Evolutionary conservation across 2,113 vertebrate species (phyloP).

Genomic region (Ondatra zibethicus): DNA sequence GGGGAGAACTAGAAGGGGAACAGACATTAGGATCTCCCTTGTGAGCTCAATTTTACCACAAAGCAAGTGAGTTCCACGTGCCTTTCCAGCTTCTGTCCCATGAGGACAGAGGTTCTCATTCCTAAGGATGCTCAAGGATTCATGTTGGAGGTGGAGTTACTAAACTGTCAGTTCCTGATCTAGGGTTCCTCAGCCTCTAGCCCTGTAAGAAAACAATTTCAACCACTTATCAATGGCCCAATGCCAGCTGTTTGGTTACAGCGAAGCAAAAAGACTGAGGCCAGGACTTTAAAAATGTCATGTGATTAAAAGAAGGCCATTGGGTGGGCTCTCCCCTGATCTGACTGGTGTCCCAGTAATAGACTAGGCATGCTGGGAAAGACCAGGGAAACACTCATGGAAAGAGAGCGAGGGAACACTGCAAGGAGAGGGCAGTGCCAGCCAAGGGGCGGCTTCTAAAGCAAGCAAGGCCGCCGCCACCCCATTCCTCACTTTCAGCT

Average conservation of each 20-base stretch:
- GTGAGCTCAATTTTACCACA: neutral
- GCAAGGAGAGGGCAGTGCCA: neutral
- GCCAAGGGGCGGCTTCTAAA: neutral
- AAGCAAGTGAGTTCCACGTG: neutral
- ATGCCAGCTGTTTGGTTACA: neutral
- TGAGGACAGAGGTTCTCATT: too few species aligned
- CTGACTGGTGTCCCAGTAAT: neutral
- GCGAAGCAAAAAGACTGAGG: neutral
- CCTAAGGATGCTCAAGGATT: neutral
- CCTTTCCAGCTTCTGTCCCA: neutral
- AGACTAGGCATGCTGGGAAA: neutral
- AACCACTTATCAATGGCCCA: neutral
- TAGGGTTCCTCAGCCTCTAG: neutral
- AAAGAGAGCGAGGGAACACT: neutral
- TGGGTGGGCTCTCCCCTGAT: neutral
- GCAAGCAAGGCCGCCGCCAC: neutral
- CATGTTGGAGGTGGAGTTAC: too few species aligned
- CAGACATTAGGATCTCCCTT: neutral
- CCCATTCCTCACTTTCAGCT: neutral
- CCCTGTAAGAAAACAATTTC: neutral
- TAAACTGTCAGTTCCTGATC: neutral
- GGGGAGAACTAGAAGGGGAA: neutral
- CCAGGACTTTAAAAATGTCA: neutral
- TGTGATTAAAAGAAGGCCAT: neutral
- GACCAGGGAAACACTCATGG: too few species aligned